Base-by-base conservation (phyloP, 2,113 vertebrate genomes). In the Burhinus bistriatus region DNA sequence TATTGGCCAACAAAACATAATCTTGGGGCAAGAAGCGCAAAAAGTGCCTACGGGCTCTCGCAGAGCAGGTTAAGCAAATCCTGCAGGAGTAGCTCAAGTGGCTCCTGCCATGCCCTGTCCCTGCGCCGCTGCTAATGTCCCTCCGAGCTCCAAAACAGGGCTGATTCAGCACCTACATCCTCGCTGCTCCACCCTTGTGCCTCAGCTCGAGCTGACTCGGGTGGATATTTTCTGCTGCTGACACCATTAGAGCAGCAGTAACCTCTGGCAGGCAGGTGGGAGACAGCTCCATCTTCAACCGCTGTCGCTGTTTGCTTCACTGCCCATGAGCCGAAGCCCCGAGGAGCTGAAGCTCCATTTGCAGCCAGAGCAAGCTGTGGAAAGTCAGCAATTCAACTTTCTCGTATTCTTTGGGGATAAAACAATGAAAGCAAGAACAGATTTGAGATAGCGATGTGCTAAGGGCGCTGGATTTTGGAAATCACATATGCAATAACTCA, bases 201-300 rank as follows among this genome's bases (percentile, higher is more conserved):
- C 59, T 85, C 75, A 77, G 34, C 71, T 83, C 9, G 25, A 91
- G 79, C 82, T 84, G 91, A 80, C 18, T 72, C 1, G 55, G 86
- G 77, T 73, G 75, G 81, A 42, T 91, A 59, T 55, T 83, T 91
- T 59, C 75, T 65, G 51, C 38, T 80, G 87, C 90, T 70, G 87
- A 90, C 87, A 66, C 90, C 83, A 29, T 89, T 34, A 77, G 75
- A 85, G 84, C 70, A 70, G 82, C 82, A 70, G 82, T 91, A 94
- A 95, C 96, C 93, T 95, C 95, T 95, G 93, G 92, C 96, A 94
- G 91, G 71, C 93, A 80, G 93, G 96, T 95, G 95, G 96, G 87
- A 96, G 82, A 65, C 95, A 73, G 87, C 82, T 96, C 79, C 95
- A 86, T 95, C 95, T 86, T 68, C 75, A 73, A 19, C 70, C 11